A percentile compares a stretch with the other conserved stretches of the same genome.
Conservation (phyloP, 2,797 vertebrate genomes). For the Acipenser transmontanus region DNA sequence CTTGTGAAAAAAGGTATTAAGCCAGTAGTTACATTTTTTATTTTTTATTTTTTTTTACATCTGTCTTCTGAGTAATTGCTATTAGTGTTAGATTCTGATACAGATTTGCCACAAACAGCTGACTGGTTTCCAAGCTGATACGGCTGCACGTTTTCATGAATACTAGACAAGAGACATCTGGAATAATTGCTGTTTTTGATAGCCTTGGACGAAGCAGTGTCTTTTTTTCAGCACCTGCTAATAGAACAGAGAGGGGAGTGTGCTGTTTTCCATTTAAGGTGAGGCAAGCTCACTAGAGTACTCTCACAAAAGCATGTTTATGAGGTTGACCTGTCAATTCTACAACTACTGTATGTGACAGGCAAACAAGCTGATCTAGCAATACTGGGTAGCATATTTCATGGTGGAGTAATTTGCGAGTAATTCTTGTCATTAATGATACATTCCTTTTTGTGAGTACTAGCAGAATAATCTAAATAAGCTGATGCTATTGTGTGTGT, state of each 20-base stretch:
- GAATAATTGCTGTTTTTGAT: not conserved
- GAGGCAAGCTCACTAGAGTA: not conserved
- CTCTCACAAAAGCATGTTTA: no score
- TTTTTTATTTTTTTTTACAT: not conserved
- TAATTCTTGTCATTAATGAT: no score
- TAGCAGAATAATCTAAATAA: no score
- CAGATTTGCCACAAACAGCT: not conserved
- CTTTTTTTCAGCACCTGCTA: not conserved
- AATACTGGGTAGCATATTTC: no score
- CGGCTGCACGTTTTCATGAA: not conserved
- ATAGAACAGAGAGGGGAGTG: not conserved
- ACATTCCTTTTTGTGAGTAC: no score
- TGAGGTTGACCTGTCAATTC: no score
- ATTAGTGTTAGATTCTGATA: conserved; percentile 10
- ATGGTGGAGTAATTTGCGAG: no score
- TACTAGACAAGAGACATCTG: not conserved
- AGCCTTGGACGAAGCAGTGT: not conserved
- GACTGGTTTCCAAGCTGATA: conserved; percentile 10
- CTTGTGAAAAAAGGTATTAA: no score
- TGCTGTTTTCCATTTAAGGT: not conserved
- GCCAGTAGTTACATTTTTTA: no score
- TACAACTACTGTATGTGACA: no score
- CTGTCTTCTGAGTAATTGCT: not conserved
- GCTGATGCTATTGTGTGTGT: no score
- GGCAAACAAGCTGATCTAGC: no score